Percentiles rank a stretch among this genome's conserved stretches.
Conservation (phyloP, 1,140 invertebrate genomes). For the Venustaconcha ellipsiformis region DNA sequence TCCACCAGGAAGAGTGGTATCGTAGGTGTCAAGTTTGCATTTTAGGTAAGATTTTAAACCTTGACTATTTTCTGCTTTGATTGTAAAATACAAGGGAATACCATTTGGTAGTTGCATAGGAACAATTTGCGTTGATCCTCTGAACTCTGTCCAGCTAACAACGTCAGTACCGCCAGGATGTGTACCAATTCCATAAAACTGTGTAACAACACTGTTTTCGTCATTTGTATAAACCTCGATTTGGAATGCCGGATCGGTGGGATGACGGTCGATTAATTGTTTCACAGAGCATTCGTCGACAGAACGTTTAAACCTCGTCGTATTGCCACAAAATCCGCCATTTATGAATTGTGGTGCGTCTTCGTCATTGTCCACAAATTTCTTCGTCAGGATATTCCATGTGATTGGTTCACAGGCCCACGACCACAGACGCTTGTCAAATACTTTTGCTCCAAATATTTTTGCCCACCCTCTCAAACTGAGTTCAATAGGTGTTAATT, state of each 20-base stretch:
- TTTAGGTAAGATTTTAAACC: slow-evolving; percentile 1
- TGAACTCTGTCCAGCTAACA: slow-evolving; percentile 16
- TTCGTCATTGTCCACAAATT: background rate
- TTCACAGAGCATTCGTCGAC: slow-evolving; percentile 12
- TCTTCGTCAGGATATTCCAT: background rate
- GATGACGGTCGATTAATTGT: slow-evolving; percentile 13
- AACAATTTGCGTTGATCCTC: slow-evolving; percentile 8
- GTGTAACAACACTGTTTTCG: slow-evolving; percentile 12
- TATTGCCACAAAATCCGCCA: background rate
- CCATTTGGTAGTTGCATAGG: slow-evolving; percentile 16
- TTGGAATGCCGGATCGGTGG: slow-evolving; percentile 15
- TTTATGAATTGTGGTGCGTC: background rate
- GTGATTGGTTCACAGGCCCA: background rate
- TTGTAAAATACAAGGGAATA: slow-evolving; percentile 19
- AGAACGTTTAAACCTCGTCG: background rate
- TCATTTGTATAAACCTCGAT: slow-evolving; percentile 21
- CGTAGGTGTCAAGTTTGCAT: slow-evolving; percentile 18
- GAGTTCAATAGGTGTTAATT: slow-evolving; percentile 16
- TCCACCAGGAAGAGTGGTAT: slow-evolving; percentile 18
- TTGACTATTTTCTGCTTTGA: slow-evolving; percentile 20
- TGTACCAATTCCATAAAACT: slow-evolving; percentile 25
- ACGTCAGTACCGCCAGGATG: slow-evolving; percentile 18
- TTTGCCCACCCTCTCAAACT: slow-evolving; percentile 10
- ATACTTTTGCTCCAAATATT: slow-evolving; percentile 6
- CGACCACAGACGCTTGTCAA: background rate